Evolutionary conservation across 2,797 vertebrate species (phyloP), one percentile per base, ranked within the genome.

Genomic region (Paramormyrops hopkinsi): DNA sequence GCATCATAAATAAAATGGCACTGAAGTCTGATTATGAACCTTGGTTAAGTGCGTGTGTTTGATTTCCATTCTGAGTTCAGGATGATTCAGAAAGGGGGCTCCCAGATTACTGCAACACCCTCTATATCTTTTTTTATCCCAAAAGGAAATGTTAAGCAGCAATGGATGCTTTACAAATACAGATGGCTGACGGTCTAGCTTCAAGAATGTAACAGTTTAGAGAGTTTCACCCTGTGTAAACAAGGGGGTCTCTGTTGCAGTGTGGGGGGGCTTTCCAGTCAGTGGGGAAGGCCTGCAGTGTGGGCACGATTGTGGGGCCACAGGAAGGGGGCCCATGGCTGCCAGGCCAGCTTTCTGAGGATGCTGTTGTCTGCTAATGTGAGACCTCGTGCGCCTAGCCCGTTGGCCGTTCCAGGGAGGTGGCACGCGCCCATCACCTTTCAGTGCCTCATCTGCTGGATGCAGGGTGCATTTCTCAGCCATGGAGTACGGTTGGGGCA

Each of bases 171-270:
- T 44, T 44, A 29, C 37, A 44, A 83, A 50, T 50, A 48, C 37
- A 83, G 79, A 83, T 9, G 37, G 29, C 65, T 73, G 29, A 73
- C 65, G 29, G 65, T 73, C 65, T 73, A 37, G 73, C 73, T 79
- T 79, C 33, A 79, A 44, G 73, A 79, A 79, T 79, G 73, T 53
- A 33, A 29, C 29, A 37, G 88, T 79, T 37, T 73, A 76, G 56
- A 51, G 29, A 79, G 51, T 41, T 82, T 73, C 50, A 22, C 65
- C 19, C 88, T 51, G 69, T 73, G 88, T 88, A 88, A 89, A 93
- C 91, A 92, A 90, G 89, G 87, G 89, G 73, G 48, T 92, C 86
- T 92, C 92, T 54, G 89, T 91, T 76, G 82, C 44, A 54, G 17
- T 41, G 37, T 53, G 51, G 25, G 9, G 9, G 53, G 85, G 85